Evolutionary conservation across 2,113 vertebrate genomes (phyloP), one percentile per base, ranked within the genome.

Genomic region (Cariama cristata): DNA sequence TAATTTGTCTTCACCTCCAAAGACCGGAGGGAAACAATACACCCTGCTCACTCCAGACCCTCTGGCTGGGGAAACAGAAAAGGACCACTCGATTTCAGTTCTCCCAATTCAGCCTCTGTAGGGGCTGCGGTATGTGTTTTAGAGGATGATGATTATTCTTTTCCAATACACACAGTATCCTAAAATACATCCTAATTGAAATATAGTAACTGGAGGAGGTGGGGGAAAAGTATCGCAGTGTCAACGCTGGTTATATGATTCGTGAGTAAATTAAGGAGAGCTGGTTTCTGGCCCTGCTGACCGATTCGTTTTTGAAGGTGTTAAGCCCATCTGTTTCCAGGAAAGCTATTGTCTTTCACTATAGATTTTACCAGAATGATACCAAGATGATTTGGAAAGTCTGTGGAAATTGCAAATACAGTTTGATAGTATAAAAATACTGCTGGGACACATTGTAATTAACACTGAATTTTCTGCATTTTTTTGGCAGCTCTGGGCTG

Each of bases 1-100:
- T 96, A 95, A 97, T 97, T 97, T 97, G 94, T 95, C 97, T 95
- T 97, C 97, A 91, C 93, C 81, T 97, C 50, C 1, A 7, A 93
- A 76, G 56, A 45, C 44, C 3, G 3, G 77, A 83, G 88, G 86
- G 80, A 95, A 97, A 95, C 35, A 96, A 96, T 92, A 73, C 49
- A 72, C 62, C 55, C 88, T 79, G 50, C 49, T 86, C 38, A 24
- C 24, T 95, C 47, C 63, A 83, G 74, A 88, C 59, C 47, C 68
- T 95, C 81, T 68, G 64, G 19, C 63, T 87, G 64, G 74, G 58
- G 42, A 95, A 94, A 88, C 17, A 19, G 24, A 49, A 73, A 91
- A 96, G 9, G 22, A 49, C 30, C 35, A 13, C 47, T 81, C 7
- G 24, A 42, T 76, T 79, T 73, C 66, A 67, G 30, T 77, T 74